phyloP scores from a whole-genome alignment of 2,888 invertebrate genomes.

The Fissipunctia ypsillon region DNA sequence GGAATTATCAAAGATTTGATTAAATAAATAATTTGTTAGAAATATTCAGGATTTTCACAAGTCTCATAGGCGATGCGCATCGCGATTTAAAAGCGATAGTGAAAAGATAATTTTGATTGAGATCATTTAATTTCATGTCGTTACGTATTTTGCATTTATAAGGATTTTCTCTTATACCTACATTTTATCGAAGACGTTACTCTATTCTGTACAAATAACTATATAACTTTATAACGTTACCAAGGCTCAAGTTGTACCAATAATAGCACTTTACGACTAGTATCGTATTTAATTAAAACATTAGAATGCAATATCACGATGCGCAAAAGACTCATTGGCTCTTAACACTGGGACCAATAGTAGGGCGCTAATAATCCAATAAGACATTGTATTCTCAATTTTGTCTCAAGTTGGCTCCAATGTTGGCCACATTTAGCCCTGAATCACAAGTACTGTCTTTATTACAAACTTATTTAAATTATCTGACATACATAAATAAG shows the following conservation, averaged over 20 bases:
- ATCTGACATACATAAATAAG: constrained; percentile 56
- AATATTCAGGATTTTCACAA: constrained; percentile 17
- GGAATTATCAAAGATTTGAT: constrained; percentile 30
- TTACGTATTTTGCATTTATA: constrained; percentile 48
- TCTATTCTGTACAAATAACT: constrained; percentile 54
- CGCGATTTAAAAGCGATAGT: constrained; percentile 54
- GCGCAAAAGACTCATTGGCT: constrained; percentile 49
- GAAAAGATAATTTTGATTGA: constrained; percentile 45
- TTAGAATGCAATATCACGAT: constrained; percentile 61
- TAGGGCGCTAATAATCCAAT: constrained; percentile 6
- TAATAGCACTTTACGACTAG: constrained; percentile 53
- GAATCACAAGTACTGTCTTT: constrained; percentile 62
- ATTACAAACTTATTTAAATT: constrained; percentile 64
- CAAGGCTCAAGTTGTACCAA: constrained; percentile 53
- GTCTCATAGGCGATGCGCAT: constrained; percentile 50
- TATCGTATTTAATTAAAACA: constrained; percentile 51
- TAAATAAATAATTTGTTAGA: constrained; percentile 39
- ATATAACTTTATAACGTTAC: constrained; percentile 42
- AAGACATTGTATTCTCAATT: constrained; percentile 16
- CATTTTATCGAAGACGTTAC: constrained; percentile 44
- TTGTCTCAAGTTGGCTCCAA: constrained; percentile 29
- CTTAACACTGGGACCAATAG: constrained; percentile 47
- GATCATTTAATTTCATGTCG: constrained; percentile 50
- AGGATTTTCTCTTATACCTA: constrained; percentile 39
- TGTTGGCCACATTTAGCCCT: constrained; percentile 30